These are phyloP conservation scores for Eupithecia centaureata DNA, from an alignment of 2,888 invertebrate species.

Conservation along the genomic window DNA sequence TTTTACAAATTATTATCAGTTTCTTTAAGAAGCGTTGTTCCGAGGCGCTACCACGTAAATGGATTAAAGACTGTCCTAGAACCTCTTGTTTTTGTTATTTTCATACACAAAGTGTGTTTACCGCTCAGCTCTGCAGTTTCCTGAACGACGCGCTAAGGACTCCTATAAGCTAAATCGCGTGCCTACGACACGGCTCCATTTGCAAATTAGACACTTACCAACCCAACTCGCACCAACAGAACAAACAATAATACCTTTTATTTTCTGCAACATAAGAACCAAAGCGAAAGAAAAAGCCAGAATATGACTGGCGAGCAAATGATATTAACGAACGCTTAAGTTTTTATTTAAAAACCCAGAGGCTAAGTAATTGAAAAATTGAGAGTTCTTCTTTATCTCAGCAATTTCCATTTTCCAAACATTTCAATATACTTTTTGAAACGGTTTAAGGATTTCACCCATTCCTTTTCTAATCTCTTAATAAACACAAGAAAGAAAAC, in stretches of 20 bases:
- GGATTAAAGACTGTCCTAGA: not conserved
- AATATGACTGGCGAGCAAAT: conserved; percentile 47
- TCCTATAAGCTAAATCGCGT: conserved; percentile 77
- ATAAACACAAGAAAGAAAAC: not conserved
- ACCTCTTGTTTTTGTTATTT: conserved; percentile 21
- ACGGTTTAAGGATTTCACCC: not conserved
- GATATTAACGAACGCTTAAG: conserved; percentile 52
- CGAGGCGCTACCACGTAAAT: not conserved
- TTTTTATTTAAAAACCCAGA: conserved; percentile 50
- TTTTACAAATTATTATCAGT: not conserved
- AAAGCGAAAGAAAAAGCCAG: conserved; percentile 9
- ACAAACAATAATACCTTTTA: conserved; percentile 45
- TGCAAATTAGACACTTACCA: conserved; percentile 73
- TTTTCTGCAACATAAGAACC: conserved; percentile 30
- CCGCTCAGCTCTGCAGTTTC: conserved; percentile 51
- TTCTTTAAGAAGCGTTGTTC: not conserved
- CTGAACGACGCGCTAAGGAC: conserved; percentile 66
- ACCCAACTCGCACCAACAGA: conserved; percentile 45
- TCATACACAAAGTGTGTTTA: conserved; percentile 51
- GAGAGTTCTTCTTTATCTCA: conserved; percentile 15
- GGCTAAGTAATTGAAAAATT: conserved; percentile 52
- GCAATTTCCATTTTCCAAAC: not conserved
- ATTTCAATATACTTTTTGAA: not conserved
- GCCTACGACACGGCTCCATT: conserved; percentile 80
- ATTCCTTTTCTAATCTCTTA: not conserved